A percentile compares a stretch with the other conserved stretches of the same genome.
Evolutionary conservation across 1,140 invertebrate species (phyloP).

Genomic region (Coenobita brevimanus): DNA sequence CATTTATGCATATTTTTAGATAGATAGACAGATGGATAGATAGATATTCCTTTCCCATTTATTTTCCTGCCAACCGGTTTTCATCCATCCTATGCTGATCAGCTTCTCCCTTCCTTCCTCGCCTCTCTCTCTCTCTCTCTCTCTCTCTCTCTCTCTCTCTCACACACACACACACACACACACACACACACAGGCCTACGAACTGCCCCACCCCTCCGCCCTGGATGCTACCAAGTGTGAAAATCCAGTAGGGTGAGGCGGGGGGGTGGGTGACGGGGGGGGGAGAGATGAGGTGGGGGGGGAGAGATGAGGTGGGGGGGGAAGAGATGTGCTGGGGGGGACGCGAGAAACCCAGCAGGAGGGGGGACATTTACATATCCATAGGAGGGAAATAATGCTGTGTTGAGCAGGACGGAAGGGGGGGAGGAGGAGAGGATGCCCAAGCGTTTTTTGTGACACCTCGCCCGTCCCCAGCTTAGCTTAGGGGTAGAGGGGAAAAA

Average conservation of each 20-base stretch:
- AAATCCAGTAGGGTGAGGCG: slow-evolving; percentile 30
- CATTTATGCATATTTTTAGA: too few species aligned
- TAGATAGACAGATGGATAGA: too few species aligned
- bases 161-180: not conserved
- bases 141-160: not conserved
- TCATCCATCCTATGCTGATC: too few species aligned
- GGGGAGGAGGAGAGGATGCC: not conserved
- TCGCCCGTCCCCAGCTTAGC: not conserved
- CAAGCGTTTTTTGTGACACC: slow-evolving; percentile 35
- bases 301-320: too few species aligned
- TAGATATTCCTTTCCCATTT: too few species aligned
- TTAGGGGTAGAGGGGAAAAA: not conserved
- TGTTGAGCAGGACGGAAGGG: not conserved
- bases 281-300: too few species aligned
- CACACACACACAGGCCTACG: slow-evolving; percentile 34
- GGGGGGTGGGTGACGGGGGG: not conserved
- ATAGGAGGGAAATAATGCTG: slow-evolving; percentile 54
- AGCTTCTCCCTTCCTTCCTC: not conserved
- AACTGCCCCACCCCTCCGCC: slow-evolving; percentile 16
- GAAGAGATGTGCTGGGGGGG: too few species aligned
- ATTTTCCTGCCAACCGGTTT: too few species aligned
- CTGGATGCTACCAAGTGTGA: slow-evolving; percentile 58
- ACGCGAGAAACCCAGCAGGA: not conserved
- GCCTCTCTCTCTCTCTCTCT: slow-evolving; percentile 3
- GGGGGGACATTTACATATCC: slow-evolving; percentile 50